A percentile compares a stretch with the other conserved stretches of the same genome.
Conservation (phyloP, 2,797 vertebrate genomes). For the Sitta carolinensis region DNA sequence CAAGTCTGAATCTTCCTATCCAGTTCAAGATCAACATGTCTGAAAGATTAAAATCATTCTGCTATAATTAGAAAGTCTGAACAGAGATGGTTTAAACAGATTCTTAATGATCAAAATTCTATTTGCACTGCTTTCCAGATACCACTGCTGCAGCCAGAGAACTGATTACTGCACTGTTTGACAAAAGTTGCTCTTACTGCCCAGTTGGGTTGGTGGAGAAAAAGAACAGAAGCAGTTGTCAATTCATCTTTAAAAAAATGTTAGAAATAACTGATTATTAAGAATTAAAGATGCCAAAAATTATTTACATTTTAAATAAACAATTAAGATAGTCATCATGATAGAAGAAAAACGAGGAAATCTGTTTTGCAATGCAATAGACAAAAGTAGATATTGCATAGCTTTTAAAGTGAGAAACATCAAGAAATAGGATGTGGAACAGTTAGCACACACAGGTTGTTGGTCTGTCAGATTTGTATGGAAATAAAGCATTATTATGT, state of each 20-base stretch:
- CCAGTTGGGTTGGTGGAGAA: neutral
- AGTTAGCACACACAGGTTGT: neutral
- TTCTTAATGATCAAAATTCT: slow-evolving; percentile 1
- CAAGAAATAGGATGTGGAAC: neutral
- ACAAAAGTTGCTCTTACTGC: neutral
- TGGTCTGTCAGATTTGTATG: neutral
- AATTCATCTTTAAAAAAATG: neutral
- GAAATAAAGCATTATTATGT: neutral
- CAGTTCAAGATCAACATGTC: neutral
- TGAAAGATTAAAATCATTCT: neutral
- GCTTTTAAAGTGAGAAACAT: neutral
- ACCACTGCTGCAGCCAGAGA: neutral
- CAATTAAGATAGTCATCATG: neutral
- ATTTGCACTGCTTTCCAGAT: slow-evolving; percentile 24
- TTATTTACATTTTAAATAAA: neutral
- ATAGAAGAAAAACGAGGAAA: neutral
- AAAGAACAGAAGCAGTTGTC: neutral
- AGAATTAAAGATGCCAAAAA: neutral
- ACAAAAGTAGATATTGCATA: neutral
- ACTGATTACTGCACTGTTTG: neutral
- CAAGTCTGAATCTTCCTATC: neutral
- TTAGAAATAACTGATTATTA: neutral
- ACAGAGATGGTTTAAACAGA: neutral
- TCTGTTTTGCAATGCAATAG: neutral
- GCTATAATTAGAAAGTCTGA: neutral